A percentile compares a stretch with the other conserved stretches of the same genome.
These are phyloP conservation scores for Clangula hyemalis DNA, from an alignment of 2,797 vertebrate genomes.

Conservation along the genomic window DNA sequence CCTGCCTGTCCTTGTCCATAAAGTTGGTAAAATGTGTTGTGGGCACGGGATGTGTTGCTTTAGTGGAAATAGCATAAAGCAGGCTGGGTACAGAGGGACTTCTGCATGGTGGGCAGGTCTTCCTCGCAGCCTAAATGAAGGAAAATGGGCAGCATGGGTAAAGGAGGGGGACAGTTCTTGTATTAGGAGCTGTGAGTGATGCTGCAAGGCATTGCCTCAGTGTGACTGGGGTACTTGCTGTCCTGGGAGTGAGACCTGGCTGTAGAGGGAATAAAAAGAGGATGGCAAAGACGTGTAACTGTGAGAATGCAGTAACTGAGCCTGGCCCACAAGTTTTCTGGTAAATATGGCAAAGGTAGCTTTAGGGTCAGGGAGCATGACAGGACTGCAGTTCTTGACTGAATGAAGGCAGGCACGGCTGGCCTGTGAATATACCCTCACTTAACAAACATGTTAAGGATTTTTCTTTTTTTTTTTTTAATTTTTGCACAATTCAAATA, in stretches of 20 bases:
- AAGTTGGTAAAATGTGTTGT: accelerated
- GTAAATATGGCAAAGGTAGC: neutral
- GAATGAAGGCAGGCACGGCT: neutral
- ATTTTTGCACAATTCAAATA: neutral
- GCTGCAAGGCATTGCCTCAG: neutral
- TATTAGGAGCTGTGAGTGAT: neutral
- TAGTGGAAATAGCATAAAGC: neutral
- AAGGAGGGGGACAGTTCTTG: neutral
- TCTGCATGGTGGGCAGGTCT: neutral
- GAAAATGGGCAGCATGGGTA: neutral
- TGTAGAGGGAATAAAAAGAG: neutral
- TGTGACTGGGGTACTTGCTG: neutral
- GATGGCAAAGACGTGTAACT: neutral
- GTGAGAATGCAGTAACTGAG: neutral
- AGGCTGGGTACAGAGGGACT: neutral
- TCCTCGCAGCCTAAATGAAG: neutral
- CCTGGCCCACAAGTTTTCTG: neutral
- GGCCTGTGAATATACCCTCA: neutral
- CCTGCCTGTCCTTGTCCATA: accelerated
- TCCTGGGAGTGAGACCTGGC: neutral
- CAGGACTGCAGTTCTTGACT: neutral
- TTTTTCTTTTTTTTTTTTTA: neutral
- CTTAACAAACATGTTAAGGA: neutral
- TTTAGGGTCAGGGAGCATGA: neutral
- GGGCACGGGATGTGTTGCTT: neutral